These are phyloP conservation scores for Caenorhabditis doughertyi DNA, from an alignment of 2,888 invertebrate genomes.

Conservation along the genomic window DNA sequence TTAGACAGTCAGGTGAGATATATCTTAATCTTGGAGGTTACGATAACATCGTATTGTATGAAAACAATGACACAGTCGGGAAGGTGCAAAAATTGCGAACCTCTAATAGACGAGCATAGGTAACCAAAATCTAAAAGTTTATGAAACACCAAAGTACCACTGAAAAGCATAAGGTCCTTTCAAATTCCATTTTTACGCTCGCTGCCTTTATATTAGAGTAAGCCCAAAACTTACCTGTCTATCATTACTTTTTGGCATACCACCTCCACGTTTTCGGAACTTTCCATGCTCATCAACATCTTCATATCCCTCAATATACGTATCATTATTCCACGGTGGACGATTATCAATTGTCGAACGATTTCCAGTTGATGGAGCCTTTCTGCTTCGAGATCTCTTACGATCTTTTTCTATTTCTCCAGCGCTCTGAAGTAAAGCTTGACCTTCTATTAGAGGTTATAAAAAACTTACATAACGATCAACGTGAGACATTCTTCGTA, in stretches of 20 bases:
- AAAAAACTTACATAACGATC: slow-evolving; percentile 57
- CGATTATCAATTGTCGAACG: slow-evolving; percentile 60
- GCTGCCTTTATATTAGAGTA: no score
- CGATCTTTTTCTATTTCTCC: slow-evolving; percentile 46
- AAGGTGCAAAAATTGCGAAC: no score
- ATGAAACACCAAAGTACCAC: no score
- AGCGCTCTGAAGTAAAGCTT: slow-evolving; percentile 6
- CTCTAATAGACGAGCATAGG: no score
- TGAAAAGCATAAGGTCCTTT: no score
- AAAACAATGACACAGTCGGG: no score
- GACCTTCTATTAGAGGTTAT: not conserved
- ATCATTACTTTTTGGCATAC: slow-evolving; percentile 48
- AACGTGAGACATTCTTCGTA: slow-evolving; percentile 52
- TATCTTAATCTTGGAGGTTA: not conserved
- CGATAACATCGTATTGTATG: no score
- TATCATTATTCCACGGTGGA: slow-evolving; percentile 74
- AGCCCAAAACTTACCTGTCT: slow-evolving; percentile 23
- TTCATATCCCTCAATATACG: slow-evolving; percentile 78
- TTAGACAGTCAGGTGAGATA: not conserved
- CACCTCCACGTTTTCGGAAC: slow-evolving; percentile 53
- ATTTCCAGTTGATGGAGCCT: slow-evolving; percentile 17
- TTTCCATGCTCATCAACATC: slow-evolving; percentile 77
- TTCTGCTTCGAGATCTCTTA: slow-evolving; percentile 48
- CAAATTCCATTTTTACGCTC: no score
- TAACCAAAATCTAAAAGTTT: no score